Evolutionary conservation across 1,140 invertebrate species (phyloP).

Genomic region (Drosophila lowei): DNA sequence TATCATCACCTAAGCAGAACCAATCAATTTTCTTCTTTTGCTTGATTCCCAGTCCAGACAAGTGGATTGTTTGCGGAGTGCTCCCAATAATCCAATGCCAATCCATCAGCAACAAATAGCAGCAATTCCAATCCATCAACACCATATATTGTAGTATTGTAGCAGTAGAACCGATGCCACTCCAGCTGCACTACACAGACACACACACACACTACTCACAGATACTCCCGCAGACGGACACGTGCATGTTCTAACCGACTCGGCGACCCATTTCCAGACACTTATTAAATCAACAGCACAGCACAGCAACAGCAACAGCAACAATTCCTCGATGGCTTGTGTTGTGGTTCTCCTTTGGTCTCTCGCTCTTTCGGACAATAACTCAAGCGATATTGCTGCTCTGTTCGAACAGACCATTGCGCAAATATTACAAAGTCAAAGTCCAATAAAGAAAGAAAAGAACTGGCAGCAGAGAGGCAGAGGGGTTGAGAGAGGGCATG

Average conservation of each 20-base stretch:
- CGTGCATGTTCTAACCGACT: conserved; percentile 24
- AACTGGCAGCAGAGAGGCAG: background rate
- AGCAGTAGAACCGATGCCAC: conserved; percentile 13
- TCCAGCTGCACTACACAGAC: conserved; percentile 3
- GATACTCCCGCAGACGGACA: background rate
- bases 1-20: too few relatives aligned
- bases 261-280: conserved; percentile 47
- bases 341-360: background rate
- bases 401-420: conserved; percentile 45
- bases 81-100: conserved; percentile 45
- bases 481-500: background rate
- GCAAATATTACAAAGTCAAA: conserved; percentile 66
- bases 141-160: conserved; percentile 17
- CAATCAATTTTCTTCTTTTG: conserved; percentile 29
- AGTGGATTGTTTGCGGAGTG: conserved; percentile 22
- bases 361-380: conserved; percentile 32
- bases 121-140: conserved; percentile 41
- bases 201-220: conserved; percentile 3
- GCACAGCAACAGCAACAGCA: background rate
- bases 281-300: conserved; percentile 54
- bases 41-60: conserved; percentile 17
- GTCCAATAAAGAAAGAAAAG: conserved; percentile 44
- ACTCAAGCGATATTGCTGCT: conserved; percentile 28
- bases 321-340: conserved; percentile 38
- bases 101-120: conserved; percentile 40